A percentile compares a stretch with the other conserved stretches of the same genome.
Conservation (phyloP, 1,140 invertebrate genomes). For the Colletes gigas region DNA sequence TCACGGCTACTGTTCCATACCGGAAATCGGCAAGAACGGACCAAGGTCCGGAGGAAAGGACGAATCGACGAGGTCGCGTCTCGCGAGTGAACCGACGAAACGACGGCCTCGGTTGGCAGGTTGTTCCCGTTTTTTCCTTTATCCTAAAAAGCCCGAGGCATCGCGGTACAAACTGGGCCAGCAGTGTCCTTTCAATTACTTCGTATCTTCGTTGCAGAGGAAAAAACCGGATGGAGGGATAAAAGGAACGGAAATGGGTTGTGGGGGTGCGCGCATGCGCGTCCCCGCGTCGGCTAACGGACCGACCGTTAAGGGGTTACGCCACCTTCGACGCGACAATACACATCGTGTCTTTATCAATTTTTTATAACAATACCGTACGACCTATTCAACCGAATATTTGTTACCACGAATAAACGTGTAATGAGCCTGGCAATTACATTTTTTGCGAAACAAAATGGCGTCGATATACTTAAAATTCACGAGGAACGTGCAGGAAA, state of each 20-base stretch:
- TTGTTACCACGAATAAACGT: too few relatives aligned
- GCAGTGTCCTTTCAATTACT: conserved; percentile 38
- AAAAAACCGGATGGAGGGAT: neutral
- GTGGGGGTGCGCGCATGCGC: neutral
- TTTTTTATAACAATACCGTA: too few relatives aligned
- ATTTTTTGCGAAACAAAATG: too few relatives aligned
- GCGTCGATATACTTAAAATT: too few relatives aligned
- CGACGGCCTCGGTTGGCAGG: neutral
- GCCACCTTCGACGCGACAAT: too few relatives aligned
- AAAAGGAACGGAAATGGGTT: conserved; percentile 22
- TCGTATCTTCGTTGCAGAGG: conserved; percentile 9
- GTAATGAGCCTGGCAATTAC: too few relatives aligned
- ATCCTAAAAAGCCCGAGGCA: conserved; percentile 24
- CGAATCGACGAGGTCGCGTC: neutral
- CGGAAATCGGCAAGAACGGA: neutral
- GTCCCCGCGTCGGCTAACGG: neutral
- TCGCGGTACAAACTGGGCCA: conserved; percentile 34
- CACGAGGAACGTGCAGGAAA: too few relatives aligned
- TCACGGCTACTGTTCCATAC: neutral
- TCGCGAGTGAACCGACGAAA: neutral
- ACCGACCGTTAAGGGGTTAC: neutral
- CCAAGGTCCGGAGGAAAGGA: neutral
- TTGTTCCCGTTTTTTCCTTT: neutral
- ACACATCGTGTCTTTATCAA: too few relatives aligned
- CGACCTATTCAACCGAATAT: too few relatives aligned